Conservation (phyloP, 2,797 vertebrate species). For the Lacerta viridis region DNA sequence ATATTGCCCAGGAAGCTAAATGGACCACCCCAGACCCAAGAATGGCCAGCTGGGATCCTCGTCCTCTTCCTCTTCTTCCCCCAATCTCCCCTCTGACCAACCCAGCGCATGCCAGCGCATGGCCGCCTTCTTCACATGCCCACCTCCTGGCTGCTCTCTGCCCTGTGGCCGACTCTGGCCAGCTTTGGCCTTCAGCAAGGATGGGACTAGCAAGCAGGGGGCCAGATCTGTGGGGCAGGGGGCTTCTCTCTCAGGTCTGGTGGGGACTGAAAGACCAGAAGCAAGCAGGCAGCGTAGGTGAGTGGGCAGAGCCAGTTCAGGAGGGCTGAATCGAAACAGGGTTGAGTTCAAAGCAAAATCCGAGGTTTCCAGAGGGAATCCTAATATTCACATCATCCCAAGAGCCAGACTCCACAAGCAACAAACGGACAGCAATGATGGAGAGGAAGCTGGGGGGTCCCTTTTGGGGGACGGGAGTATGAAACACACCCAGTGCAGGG, state of each 20-base stretch:
- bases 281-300: no score
- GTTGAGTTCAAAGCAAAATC: neutral
- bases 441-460: neutral
- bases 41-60: no score
- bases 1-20: no score
- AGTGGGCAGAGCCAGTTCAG: neutral
- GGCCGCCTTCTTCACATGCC: neutral
- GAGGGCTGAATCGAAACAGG: neutral
- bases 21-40: no score
- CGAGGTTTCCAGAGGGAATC: neutral
- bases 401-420: accelerated
- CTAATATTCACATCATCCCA: neutral
- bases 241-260: neutral
- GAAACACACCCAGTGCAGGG: no score
- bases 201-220: neutral
- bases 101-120: no score
- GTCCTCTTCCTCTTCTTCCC: no score
- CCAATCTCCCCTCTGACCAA: neutral
- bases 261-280: neutral
- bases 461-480: neutral
- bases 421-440: neutral
- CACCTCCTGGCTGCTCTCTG: neutral
- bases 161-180: neutral
- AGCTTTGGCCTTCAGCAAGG: neutral
- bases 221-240: neutral